Base-by-base conservation (phyloP, 2,888 invertebrate genomes). In the Branchellion lobata region DNA sequence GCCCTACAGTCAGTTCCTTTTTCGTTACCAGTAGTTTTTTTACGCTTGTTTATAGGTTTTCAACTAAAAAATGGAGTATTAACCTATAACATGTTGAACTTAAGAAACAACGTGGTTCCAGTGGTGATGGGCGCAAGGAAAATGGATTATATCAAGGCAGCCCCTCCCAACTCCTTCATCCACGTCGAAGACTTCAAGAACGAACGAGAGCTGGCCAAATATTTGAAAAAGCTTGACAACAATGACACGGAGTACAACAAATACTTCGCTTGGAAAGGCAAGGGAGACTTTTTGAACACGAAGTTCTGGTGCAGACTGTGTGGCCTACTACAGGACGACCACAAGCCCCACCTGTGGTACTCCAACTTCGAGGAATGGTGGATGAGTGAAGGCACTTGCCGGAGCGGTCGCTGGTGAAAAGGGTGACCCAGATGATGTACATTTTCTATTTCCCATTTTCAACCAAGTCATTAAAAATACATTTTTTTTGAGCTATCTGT, bases 271-370 rank as follows among this genome's bases (percentile, higher is more conserved):
- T 95, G 95, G 95, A 92, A 94, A 89, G 94, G 94, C 73, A 95
- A 94, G 0, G 97, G 97, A 0, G 93, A 95, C 87, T 95, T 97
- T 86, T 93, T 97, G 85, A 96, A 97, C 88, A 97, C 97, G 31
- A 94, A 92, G 87, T 95, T 94, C 89, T 94, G 94, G 92, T 95
- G 95, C 86, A 91, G 95, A 57, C 90, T 95, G 80, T 95, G 95
- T 87, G 92, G 93, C 36, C 84, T 87, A 84, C 80, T 86, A 24
- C 82, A 82, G 51, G 81, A 80, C 53, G 81, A 82, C 31, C 73
- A 77, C 53, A 71, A 29, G 8, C 78, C 65, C 1, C 27, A 18
- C 68, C 24, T 76, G 77, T 82, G 81, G 81, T 82, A 81, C 68
- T 21, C 31, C 21, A 79, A 80, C 68, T 47, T 82, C n/a, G 72